These are phyloP conservation scores for Peucedramus taeniatus DNA, from an alignment of 2,113 vertebrate genomes.

Conservation along the genomic window DNA sequence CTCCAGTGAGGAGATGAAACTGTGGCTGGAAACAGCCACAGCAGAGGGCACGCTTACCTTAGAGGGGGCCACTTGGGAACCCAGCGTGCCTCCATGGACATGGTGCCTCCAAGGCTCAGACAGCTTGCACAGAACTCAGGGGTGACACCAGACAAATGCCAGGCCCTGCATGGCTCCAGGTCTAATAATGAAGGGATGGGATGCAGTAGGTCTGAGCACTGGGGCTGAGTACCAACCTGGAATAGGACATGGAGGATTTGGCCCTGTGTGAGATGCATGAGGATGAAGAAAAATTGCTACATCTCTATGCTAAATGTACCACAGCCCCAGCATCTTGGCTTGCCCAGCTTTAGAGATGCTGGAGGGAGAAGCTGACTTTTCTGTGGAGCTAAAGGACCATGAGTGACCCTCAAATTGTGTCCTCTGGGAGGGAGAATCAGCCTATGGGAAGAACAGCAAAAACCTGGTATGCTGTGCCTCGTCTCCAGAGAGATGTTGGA, in stretches of 20 bases:
- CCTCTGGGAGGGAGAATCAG: background rate
- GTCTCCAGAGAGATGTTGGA: background rate
- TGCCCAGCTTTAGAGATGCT: background rate
- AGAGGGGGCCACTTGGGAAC: background rate
- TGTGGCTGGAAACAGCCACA: background rate
- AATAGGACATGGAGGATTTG: background rate
- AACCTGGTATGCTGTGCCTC: background rate
- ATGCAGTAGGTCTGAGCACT: background rate
- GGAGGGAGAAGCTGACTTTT: background rate
- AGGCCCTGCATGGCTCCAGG: background rate
- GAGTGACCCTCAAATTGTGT: background rate
- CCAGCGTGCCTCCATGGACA: background rate
- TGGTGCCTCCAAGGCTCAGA: background rate
- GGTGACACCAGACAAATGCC: background rate
- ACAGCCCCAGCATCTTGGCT: background rate
- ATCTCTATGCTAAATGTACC: background rate
- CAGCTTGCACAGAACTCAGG: background rate
- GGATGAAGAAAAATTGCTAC: background rate
- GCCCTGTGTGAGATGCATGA: background rate
- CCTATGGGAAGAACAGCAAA: background rate
- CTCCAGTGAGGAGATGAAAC: accelerated
- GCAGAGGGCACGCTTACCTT: background rate
- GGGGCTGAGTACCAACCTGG: background rate
- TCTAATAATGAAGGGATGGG: background rate
- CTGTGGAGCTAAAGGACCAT: background rate